These are phyloP conservation scores for Pachymerium ferrugineum DNA, from an alignment of 2,888 invertebrate genomes.

Conservation along the genomic window DNA sequence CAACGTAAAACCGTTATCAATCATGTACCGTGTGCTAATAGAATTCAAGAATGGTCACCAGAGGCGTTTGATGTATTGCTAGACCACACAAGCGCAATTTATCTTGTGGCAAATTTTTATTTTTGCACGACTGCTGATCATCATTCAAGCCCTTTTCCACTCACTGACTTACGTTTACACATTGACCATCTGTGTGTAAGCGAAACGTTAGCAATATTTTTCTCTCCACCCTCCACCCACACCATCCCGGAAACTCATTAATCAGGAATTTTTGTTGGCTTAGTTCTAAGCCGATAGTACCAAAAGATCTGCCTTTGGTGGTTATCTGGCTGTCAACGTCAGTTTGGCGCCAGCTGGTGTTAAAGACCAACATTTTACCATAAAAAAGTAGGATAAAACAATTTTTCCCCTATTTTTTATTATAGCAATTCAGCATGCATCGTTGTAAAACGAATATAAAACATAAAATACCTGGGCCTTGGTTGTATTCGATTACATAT, in stretches of 20 bases:
- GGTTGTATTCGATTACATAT: constrained; percentile 45
- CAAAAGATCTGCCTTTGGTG: background rate
- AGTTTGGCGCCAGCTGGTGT: background rate
- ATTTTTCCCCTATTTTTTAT: too few relatives aligned
- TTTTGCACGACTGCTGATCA: constrained; percentile 10
- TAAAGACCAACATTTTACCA: background rate
- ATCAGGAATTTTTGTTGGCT: background rate
- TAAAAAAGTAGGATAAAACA: background rate
- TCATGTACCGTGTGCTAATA: constrained; percentile 14
- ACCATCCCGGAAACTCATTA: background rate
- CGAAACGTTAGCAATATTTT: constrained; percentile 13
- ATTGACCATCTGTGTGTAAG: constrained; percentile 21
- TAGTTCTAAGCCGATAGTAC: background rate
- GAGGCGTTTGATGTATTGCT: background rate
- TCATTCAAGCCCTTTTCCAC: constrained; percentile 14
- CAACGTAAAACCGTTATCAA: background rate
- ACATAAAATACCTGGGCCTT: constrained; percentile 22
- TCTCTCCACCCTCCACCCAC: background rate
- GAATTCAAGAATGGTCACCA: constrained; percentile 18
- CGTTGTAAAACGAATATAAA: background rate
- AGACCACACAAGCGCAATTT: background rate
- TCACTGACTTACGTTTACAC: background rate
- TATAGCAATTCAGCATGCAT: too few relatives aligned
- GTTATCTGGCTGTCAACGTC: background rate
- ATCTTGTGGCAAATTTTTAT: constrained; percentile 1